Base-by-base conservation (phyloP, 1,140 invertebrate genomes). In the Chrysoperla carnea region DNA sequence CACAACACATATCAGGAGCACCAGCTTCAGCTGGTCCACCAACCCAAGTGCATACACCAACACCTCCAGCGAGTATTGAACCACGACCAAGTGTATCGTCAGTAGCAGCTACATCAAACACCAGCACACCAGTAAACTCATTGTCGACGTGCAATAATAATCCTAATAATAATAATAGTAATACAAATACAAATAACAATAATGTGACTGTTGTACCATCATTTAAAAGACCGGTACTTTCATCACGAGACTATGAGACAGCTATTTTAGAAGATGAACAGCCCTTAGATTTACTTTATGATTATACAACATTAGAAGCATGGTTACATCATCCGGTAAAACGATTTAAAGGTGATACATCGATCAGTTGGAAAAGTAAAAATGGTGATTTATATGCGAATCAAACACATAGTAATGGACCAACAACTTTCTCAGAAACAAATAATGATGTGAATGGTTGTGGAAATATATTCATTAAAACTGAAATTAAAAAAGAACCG, bases 261-360 rank as follows among this genome's bases (percentile, higher is more conserved):
- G 67, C 82, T 1, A 60, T 77, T 0, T 66, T 68, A 28, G 84
- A 87, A 48, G 82, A 85, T 53, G 81, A 85, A 56, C 76, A 82
- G 50, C 76, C 78, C 39, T 72, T 84, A 39, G 75, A 84, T 45
- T 73, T 84, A 61, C 70, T 94, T 1, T 93, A 93, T 58, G 85
- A 93, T 61, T 91, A 90, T 65, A 74, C 81, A 39, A 76, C 75
- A 42, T 70, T 89, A 42, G 74, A 87, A 58, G 80, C 78, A 13
- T 93, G 87, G 86, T 66, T 89, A 43, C 79, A 88, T 60, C 81
- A 88, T 67, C 84, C 86, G 1, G 83, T 89, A 29, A 92, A 91
- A 60, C 75, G 78, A 51, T 82, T 85, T 57, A 87, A 76, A 56
- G 59, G 61, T 15, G 69, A 70, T 44, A 55, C 59, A 42, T 57